Conservation (phyloP, 2,113 vertebrate species). For the Meriones unguiculatus region DNA sequence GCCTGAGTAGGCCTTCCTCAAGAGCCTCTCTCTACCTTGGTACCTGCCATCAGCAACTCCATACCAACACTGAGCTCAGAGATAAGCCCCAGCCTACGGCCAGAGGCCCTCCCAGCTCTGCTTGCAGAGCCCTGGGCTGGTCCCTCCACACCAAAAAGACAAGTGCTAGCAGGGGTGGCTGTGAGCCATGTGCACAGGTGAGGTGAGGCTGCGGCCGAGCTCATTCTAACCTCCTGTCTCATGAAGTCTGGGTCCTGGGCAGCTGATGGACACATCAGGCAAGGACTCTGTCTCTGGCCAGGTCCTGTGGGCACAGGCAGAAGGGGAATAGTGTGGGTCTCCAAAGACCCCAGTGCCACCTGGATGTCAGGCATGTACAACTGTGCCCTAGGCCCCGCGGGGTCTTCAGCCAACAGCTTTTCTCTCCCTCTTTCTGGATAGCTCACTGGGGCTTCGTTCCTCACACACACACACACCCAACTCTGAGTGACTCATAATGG, state of each 20-base stretch:
- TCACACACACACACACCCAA: background rate
- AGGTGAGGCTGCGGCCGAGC: background rate
- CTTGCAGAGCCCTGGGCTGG: background rate
- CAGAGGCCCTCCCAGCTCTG: background rate
- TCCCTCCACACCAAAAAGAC: background rate
- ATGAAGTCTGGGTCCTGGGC: background rate
- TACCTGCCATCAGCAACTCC: background rate
- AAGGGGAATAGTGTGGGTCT: background rate
- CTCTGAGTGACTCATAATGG: background rate
- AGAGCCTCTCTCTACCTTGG: background rate
- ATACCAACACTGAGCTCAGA: background rate
- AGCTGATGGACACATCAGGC: background rate
- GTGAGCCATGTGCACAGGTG: background rate
- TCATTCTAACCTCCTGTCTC: background rate
- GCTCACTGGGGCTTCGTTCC: background rate
- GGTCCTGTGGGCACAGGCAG: background rate
- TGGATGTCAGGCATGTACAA: background rate
- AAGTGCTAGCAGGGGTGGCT: background rate
- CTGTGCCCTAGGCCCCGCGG: background rate
- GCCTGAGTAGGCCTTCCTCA: background rate
- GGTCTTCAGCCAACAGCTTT: background rate
- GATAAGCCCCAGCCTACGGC: background rate
- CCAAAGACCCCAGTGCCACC: background rate
- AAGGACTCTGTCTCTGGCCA: background rate
- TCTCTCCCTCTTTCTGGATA: background rate